Percentiles rank a stretch among this genome's conserved stretches.
These are phyloP conservation scores for Sinotaia quadrata DNA, from an alignment of 2,888 invertebrate genomes.

Conservation along the genomic window DNA sequence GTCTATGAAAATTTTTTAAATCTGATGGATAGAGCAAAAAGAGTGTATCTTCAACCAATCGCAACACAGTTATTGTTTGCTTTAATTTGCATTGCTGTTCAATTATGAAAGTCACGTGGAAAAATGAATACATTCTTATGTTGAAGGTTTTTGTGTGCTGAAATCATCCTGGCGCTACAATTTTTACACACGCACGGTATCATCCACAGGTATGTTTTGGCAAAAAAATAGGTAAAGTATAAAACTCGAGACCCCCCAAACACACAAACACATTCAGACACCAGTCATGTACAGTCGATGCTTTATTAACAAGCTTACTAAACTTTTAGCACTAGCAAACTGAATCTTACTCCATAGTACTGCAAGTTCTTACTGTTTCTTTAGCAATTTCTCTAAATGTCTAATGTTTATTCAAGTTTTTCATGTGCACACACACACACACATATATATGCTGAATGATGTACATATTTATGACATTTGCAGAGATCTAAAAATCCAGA, in stretches of 20 bases:
- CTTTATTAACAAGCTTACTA: too few species aligned
- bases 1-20: too few species aligned
- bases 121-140: too few species aligned
- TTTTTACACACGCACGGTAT: slow-evolving; percentile 23
- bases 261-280: neutral
- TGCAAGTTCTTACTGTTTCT: slow-evolving; percentile 1
- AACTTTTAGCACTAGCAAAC: too few species aligned
- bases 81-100: too few species aligned
- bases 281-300: too few species aligned
- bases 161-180: slow-evolving; percentile 13
- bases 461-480: neutral
- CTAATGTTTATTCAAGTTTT: too few species aligned
- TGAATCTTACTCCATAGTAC: neutral
- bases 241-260: too few species aligned
- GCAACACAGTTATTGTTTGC: too few species aligned
- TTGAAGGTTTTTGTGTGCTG: slow-evolving; percentile 12
- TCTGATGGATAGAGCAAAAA: too few species aligned
- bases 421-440: neutral
- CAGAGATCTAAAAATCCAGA: slow-evolving; percentile 29
- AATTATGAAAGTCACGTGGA: too few species aligned
- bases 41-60: too few species aligned
- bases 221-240: neutral
- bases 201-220: slow-evolving; percentile 17
- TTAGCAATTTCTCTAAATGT: neutral
- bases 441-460: neutral